phyloP scores from a whole-genome alignment of 1,140 invertebrate species.

The Maconellicoccus hirsutus region DNA sequence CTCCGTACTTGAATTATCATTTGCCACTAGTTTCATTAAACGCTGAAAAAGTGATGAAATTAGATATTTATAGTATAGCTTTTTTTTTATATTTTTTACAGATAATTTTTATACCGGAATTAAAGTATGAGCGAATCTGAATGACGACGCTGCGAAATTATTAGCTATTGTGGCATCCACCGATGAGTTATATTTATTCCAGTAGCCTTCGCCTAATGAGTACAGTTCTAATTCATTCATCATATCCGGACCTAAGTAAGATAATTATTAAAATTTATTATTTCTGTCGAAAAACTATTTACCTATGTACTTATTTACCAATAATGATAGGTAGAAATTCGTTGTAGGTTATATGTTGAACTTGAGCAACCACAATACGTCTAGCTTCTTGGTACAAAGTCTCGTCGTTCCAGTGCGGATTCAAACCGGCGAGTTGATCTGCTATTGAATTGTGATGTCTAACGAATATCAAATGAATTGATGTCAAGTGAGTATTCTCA shows the following conservation, averaged over 20 bases:
- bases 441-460: conserved; percentile 76
- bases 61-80: too few relatives aligned
- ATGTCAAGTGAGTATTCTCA: conserved; percentile 69
- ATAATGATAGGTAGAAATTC: conserved; percentile 75
- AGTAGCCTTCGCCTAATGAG: conserved; percentile 45
- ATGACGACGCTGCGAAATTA: conserved; percentile 80
- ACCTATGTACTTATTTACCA: conserved; percentile 38
- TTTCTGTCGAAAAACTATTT: too few relatives aligned
- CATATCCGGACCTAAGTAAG: conserved; percentile 42
- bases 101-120: conserved; percentile 46
- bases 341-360: conserved; percentile 80
- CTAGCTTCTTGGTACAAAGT: conserved; percentile 63
- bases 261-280: neutral
- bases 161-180: conserved; percentile 77
- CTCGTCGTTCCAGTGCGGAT: conserved; percentile 76
- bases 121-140: conserved; percentile 82
- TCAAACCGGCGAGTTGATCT: conserved; percentile 44
- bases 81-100: too few relatives aligned
- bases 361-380: conserved; percentile 64
- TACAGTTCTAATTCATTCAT: conserved; percentile 47
- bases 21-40: conserved; percentile 52
- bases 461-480: conserved; percentile 66
- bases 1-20: conserved; percentile 45
- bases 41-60: conserved; percentile 37
- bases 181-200: conserved; percentile 52